Conservation (phyloP, 2,113 vertebrate species). For the Silurus asotus region DNA sequence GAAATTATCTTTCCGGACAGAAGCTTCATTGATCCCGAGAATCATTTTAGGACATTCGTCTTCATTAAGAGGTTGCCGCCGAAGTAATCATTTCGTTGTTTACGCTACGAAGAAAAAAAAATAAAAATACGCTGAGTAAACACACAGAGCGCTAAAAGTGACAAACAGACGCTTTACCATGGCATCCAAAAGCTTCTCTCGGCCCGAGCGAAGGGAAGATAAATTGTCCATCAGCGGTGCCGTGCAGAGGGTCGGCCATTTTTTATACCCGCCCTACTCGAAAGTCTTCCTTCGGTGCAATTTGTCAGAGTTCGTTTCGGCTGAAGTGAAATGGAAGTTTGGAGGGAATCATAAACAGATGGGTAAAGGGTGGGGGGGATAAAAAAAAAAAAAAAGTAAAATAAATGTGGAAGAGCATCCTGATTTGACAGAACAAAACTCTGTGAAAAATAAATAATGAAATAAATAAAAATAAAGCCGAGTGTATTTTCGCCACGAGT, state of each 20-base stretch:
- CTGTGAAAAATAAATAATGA: not conserved
- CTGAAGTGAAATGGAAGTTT: slow-evolving; percentile 50
- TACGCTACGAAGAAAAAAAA: too few relatives aligned
- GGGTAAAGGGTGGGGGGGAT: not conserved
- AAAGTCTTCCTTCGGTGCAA: slow-evolving; percentile 46
- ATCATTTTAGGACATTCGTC: slow-evolving; percentile 58
- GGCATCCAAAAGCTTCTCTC: slow-evolving; percentile 62
- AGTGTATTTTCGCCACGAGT: slow-evolving; percentile 35
- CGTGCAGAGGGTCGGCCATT: slow-evolving; percentile 55
- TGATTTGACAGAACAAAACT: slow-evolving; percentile 53
- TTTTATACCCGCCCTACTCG: slow-evolving; percentile 13
- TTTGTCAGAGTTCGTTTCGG: slow-evolving; percentile 64
- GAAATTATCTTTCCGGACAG: slow-evolving; percentile 48
- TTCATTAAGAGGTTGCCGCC: slow-evolving; percentile 56
- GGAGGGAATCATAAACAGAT: slow-evolving; percentile 42
- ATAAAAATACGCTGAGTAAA: slow-evolving; percentile 57
- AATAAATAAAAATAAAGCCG: not conserved
- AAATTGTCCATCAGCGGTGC: slow-evolving; percentile 61
- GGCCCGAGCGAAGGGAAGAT: slow-evolving; percentile 54
- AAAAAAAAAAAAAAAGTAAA: not conserved
- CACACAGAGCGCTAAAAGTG: slow-evolving; percentile 62
- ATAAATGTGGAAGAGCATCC: not conserved
- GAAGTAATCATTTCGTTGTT: slow-evolving; percentile 61
- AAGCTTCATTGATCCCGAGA: slow-evolving; percentile 58
- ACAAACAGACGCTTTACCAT: slow-evolving; percentile 59